Conservation (phyloP, 53 echinoderm and acorn worm species). For the Echinometra lucunter region DNA sequence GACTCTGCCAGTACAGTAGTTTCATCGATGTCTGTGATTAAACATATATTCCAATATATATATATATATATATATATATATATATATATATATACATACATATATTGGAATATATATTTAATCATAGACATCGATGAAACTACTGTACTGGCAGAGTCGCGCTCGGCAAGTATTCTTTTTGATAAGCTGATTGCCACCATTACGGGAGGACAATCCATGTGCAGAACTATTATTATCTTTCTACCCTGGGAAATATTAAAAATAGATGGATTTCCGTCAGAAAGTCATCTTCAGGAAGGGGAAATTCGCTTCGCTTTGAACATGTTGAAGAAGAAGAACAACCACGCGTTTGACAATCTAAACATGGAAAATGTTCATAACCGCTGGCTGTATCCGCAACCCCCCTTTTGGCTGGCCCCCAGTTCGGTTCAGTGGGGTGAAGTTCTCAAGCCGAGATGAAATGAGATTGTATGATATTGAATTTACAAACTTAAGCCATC, state of each 20-base stretch:
- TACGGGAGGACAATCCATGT: not conserved
- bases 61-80: no score
- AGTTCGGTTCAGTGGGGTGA: constrained; percentile 20
- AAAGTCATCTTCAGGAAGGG: constrained; percentile 18
- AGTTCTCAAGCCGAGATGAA: constrained; percentile 4
- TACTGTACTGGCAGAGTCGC: no score
- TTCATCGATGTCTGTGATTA: no score
- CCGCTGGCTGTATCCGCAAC: not conserved
- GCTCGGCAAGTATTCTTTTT: no score
- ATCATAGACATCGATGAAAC: no score
- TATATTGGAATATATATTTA: no score
- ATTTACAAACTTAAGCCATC: constrained; percentile 24
- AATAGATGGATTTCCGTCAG: not conserved
- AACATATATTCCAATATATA: no score
- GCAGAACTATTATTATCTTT: not conserved
- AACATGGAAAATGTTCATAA: not conserved
- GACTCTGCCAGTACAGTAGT: no score
- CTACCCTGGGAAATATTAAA: not conserved
- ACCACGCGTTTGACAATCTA: constrained; percentile 39
- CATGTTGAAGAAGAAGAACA: not conserved
- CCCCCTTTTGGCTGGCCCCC: not conserved
- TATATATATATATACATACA: no score
- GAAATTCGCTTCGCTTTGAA: constrained; percentile 11
- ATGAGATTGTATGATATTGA: constrained; percentile 21
- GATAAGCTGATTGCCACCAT: not conserved